Evolutionary conservation across 2,888 invertebrate genomes (phyloP).

Genomic region (Strigamia crassipes): DNA sequence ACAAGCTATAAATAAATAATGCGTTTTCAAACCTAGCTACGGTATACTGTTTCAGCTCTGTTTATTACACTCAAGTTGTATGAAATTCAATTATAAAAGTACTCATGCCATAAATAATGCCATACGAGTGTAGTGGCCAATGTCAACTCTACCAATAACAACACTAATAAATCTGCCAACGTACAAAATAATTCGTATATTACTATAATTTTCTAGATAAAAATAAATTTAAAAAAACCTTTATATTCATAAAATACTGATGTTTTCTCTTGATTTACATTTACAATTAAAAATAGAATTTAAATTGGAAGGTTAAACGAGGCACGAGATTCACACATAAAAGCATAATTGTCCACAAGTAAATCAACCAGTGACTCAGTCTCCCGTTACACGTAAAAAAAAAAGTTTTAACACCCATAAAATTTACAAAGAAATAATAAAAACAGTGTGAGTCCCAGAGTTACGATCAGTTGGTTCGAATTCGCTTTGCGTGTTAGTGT

Average conservation of each 20-base stretch:
- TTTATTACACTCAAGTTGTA: not conserved
- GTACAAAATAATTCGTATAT: not conserved
- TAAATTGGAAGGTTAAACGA: not conserved
- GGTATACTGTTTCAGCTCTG: not conserved
- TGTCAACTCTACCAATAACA: not conserved
- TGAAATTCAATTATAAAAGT: not conserved
- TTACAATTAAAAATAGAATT: not conserved
- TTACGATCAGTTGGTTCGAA: constrained; percentile 1
- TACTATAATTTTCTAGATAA: not conserved
- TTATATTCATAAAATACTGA: not conserved
- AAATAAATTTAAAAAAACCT: not conserved
- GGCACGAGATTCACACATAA: not conserved
- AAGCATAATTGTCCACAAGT: not conserved
- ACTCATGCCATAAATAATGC: not conserved
- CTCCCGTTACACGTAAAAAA: constrained; percentile 20
- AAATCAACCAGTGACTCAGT: not conserved
- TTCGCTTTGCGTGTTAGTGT: not conserved
- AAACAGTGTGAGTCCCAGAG: not conserved
- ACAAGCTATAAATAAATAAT: not conserved
- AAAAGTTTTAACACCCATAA: constrained; percentile 22
- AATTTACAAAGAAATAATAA: constrained; percentile 14
- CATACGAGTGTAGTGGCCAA: not conserved
- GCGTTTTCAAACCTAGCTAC: not conserved
- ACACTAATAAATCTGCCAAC: not conserved
- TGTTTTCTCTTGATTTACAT: not conserved